Percentiles rank a stretch among this genome's conserved stretches.
Evolutionary conservation across 1,140 invertebrate species (phyloP).

Genomic region (Cyclargus thomasi): DNA sequence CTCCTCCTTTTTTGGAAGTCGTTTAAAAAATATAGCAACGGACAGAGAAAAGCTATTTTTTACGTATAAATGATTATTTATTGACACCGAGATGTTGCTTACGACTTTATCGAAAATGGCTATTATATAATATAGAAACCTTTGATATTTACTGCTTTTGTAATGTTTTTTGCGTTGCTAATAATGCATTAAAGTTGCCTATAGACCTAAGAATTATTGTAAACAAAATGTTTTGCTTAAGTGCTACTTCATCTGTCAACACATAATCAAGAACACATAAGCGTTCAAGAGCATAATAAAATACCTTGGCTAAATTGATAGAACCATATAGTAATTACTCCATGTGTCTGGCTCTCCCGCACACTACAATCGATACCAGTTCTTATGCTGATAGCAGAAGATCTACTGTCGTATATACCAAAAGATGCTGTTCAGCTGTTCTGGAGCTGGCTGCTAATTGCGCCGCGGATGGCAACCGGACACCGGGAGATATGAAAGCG

Average conservation of each 20-base stretch:
- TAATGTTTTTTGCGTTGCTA: too few species aligned
- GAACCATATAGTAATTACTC: conserved; percentile 49
- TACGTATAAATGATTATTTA: too few species aligned
- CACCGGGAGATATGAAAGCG: conserved; percentile 64
- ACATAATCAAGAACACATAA: conserved; percentile 19
- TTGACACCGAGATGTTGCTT: too few species aligned
- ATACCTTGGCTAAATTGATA: conserved; percentile 48
- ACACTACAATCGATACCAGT: background rate
- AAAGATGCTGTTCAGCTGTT: conserved; percentile 26
- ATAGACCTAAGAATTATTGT: too few species aligned
- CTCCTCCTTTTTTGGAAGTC: too few species aligned
- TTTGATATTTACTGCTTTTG: too few species aligned
- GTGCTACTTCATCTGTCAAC: background rate
- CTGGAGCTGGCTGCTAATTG: conserved; percentile 45
- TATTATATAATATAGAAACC: too few species aligned
- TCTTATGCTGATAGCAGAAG: background rate
- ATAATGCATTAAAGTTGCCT: too few species aligned
- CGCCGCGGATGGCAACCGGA: conserved; percentile 64
- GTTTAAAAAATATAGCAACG: too few species aligned
- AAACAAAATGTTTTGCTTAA: too few species aligned
- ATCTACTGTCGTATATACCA: conserved; percentile 17
- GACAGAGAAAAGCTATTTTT: too few species aligned
- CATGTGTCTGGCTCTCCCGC: conserved; percentile 23
- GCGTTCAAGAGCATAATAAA: conserved; percentile 27
- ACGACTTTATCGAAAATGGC: too few species aligned